Percentiles rank a stretch among this genome's conserved stretches.
Evolutionary conservation across 2,888 invertebrate species (phyloP).

Genomic region (Athalia circularis): DNA sequence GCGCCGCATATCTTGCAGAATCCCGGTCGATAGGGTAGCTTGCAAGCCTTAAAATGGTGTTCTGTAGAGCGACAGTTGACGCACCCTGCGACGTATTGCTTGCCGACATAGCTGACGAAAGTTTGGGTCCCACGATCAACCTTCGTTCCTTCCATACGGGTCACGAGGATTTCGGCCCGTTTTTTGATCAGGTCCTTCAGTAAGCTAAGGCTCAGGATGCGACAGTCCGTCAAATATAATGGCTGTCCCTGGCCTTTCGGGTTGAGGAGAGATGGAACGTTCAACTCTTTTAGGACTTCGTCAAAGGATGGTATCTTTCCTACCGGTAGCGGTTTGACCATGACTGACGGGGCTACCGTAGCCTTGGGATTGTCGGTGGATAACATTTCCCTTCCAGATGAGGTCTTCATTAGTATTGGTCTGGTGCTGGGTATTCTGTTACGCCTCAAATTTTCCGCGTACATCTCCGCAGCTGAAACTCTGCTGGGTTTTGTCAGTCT

Average conservation of each 20-base stretch:
- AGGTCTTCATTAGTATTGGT: too few relatives aligned
- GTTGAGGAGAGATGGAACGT: neutral
- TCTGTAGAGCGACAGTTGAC: slow-evolving; percentile 44
- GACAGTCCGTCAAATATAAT: slow-evolving; percentile 31
- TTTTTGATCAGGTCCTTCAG: slow-evolving; percentile 40
- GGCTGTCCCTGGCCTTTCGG: neutral
- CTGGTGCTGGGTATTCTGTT: slow-evolving; percentile 14
- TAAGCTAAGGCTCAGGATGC: slow-evolving; percentile 35
- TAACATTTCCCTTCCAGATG: too few relatives aligned
- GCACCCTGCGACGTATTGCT: slow-evolving; percentile 40
- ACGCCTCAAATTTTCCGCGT: slow-evolving; percentile 2
- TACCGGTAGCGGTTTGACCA: too few relatives aligned
- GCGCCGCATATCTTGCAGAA: too few relatives aligned
- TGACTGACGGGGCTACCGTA: slow-evolving; percentile 14
- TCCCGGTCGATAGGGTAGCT: too few relatives aligned
- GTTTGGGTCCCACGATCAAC: slow-evolving; percentile 46
- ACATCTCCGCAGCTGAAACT: neutral
- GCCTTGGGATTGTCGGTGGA: slow-evolving; percentile 12
- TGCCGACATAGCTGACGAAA: slow-evolving; percentile 38
- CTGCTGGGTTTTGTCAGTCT: too few relatives aligned
- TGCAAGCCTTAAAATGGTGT: too few relatives aligned
- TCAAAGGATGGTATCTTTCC: slow-evolving; percentile 17
- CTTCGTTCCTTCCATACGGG: neutral
- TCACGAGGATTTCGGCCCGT: slow-evolving; percentile 34
- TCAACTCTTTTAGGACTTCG: neutral